A percentile compares a stretch with the other conserved stretches of the same genome.
Conservation (phyloP, 2,113 vertebrate species). For the Erythrolamprus reginae region DNA sequence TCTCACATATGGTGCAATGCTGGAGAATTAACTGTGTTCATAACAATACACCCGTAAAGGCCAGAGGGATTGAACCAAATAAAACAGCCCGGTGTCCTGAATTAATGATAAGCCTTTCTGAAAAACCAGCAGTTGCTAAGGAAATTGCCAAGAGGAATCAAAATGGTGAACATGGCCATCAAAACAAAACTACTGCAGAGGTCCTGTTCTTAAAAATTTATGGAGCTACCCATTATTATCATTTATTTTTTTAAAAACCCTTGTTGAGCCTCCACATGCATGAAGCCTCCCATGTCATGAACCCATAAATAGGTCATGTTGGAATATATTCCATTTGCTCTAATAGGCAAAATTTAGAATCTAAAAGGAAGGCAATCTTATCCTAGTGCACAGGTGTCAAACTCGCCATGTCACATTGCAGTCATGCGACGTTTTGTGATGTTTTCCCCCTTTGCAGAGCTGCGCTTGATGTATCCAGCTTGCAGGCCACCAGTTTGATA, state of each 20-base stretch:
- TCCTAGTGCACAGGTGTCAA: background rate
- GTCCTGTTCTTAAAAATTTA: background rate
- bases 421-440: too few relatives aligned
- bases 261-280: background rate
- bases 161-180: background rate
- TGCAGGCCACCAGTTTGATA: too few relatives aligned
- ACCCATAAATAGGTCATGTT: background rate
- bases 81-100: slow-evolving; percentile 7
- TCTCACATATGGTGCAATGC: background rate
- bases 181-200: background rate
- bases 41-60: background rate
- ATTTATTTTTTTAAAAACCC: too few relatives aligned
- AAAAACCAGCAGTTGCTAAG: slow-evolving; percentile 16
- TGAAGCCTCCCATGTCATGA: background rate
- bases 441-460: too few relatives aligned
- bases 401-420: too few relatives aligned
- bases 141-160: slow-evolving; percentile 5
- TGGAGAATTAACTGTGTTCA: background rate
- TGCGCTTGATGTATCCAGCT: too few relatives aligned
- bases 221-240: too few relatives aligned
- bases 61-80: background rate
- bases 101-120: slow-evolving; percentile 49
- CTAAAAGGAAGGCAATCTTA: background rate
- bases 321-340: background rate
- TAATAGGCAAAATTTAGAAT: background rate